Conservation (phyloP, 2,797 vertebrate genomes). For the Toxotes lorentzi region DNA sequence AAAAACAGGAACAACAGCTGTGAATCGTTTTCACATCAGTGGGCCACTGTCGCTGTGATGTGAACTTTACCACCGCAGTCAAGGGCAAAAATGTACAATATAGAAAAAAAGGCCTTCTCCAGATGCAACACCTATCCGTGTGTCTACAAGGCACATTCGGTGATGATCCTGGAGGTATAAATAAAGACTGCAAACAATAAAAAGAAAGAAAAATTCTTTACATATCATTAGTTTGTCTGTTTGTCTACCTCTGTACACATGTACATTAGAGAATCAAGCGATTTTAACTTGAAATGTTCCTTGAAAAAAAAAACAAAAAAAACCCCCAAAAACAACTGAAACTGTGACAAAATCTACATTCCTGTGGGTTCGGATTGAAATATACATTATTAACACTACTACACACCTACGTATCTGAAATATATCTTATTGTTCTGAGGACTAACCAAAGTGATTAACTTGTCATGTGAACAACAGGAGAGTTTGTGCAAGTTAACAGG, state of each 20-base stretch:
- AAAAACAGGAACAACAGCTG: conserved; percentile 48
- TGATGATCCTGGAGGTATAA: conserved; percentile 84
- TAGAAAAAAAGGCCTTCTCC: conserved; percentile 75
- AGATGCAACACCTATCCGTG: conserved; percentile 79
- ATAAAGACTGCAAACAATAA: conserved; percentile 77
- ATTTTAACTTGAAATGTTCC: conserved; percentile 65
- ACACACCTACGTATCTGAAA: conserved; percentile 36
- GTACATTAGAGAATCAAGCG: conserved; percentile 70
- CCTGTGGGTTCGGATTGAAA: conserved; percentile 70
- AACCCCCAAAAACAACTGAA: not conserved
- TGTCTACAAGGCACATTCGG: conserved; percentile 85
- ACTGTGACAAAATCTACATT: conserved; percentile 70
- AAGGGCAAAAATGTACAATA: conserved; percentile 55
- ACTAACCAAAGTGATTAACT: conserved; percentile 29
- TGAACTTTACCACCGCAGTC: conserved; percentile 54
- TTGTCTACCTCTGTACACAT: conserved; percentile 74
- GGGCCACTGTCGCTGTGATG: conserved; percentile 47
- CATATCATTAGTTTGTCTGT: conserved; percentile 63
- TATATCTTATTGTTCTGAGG: conserved; percentile 22
- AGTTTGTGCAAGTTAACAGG: conserved; percentile 42
- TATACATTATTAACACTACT: conserved; percentile 53
- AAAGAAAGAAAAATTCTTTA: conserved; percentile 59
- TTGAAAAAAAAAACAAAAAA: conserved; percentile 29
- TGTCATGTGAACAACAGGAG: conserved; percentile 21
- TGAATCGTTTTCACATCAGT: conserved; percentile 24